Evolutionary conservation across 2,113 vertebrate species (phyloP).

Genomic region (Cygnus atratus): DNA sequence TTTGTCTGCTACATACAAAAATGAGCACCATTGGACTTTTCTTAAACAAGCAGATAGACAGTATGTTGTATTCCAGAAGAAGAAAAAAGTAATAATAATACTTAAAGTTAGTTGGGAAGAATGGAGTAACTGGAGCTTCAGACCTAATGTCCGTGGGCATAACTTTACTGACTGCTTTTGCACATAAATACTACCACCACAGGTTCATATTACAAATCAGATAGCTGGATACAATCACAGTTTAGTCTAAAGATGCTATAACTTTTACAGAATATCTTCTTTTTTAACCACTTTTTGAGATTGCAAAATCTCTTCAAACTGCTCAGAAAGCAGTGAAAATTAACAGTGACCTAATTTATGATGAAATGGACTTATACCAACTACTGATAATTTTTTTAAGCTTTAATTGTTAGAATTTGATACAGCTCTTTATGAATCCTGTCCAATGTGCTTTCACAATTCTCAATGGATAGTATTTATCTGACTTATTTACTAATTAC

Average conservation of each 20-base stretch:
- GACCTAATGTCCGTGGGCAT: background rate
- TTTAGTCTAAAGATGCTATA: background rate
- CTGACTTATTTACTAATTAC: slow-evolving; percentile 67
- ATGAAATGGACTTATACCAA: slow-evolving; percentile 27
- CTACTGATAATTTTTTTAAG: slow-evolving; percentile 30
- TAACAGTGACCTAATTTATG: background rate
- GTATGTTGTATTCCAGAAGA: background rate
- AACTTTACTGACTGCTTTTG: background rate
- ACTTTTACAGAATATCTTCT: background rate
- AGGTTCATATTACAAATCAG: background rate
- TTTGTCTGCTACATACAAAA: background rate
- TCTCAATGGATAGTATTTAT: slow-evolving; percentile 54
- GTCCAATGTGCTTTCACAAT: slow-evolving; percentile 24
- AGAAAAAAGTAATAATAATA: background rate
- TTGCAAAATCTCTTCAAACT: slow-evolving; percentile 16
- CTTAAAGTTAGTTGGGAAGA: background rate
- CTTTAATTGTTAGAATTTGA: slow-evolving; percentile 61
- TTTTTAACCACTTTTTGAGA: background rate
- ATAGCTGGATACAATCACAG: background rate
- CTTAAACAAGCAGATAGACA: background rate
- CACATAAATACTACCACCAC: background rate
- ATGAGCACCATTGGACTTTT: background rate
- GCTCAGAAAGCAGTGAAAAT: background rate
- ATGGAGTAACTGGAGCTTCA: background rate
- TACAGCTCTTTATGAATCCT: slow-evolving; percentile 32